Percentiles rank a stretch among this genome's conserved stretches.
Conservation (phyloP, 1,140 invertebrate species). For the Drosophila repletoides region DNA sequence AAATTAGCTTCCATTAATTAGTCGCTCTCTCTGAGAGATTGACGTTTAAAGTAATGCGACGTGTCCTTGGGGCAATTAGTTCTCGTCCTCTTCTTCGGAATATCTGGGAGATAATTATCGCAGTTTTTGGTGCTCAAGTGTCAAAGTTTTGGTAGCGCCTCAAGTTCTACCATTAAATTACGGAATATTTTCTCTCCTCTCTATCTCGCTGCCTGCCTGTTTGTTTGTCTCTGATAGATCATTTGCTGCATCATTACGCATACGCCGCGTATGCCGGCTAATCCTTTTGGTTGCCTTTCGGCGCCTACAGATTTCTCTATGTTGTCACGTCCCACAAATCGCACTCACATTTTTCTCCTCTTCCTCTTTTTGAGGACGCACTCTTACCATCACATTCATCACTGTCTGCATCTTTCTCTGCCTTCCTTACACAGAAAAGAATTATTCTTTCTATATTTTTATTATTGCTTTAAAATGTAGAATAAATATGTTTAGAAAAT, state of each 20-base stretch:
- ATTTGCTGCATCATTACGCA: constrained; percentile 74
- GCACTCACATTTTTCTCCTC: constrained; percentile 48
- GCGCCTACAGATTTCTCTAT: constrained; percentile 23
- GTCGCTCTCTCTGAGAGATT: constrained; percentile 63
- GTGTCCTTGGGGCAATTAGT: constrained; percentile 42
- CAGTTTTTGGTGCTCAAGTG: constrained; percentile 38
- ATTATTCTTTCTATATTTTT: too few relatives aligned
- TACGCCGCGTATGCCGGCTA: constrained; percentile 55
- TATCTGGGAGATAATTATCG: constrained; percentile 53
- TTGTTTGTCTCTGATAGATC: constrained; percentile 51
- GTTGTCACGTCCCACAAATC: constrained; percentile 62
- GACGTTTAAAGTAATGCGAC: constrained; percentile 61
- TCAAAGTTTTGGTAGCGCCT: constrained; percentile 41
- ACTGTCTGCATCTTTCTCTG: constrained; percentile 48
- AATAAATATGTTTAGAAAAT: too few relatives aligned
- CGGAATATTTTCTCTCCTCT: not conserved
- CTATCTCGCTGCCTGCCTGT: not conserved
- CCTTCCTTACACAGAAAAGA: constrained; percentile 15
- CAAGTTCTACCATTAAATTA: constrained; percentile 35
- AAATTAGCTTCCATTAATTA: constrained; percentile 77
- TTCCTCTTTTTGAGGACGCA: constrained; percentile 35
- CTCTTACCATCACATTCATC: constrained; percentile 52
- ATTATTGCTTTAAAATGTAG: too few relatives aligned
- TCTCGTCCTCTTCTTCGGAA: not conserved
- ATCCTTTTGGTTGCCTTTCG: constrained; percentile 53